phyloP scores from a whole-genome alignment of 2,797 vertebrate species.

The Helostoma temminkii region DNA sequence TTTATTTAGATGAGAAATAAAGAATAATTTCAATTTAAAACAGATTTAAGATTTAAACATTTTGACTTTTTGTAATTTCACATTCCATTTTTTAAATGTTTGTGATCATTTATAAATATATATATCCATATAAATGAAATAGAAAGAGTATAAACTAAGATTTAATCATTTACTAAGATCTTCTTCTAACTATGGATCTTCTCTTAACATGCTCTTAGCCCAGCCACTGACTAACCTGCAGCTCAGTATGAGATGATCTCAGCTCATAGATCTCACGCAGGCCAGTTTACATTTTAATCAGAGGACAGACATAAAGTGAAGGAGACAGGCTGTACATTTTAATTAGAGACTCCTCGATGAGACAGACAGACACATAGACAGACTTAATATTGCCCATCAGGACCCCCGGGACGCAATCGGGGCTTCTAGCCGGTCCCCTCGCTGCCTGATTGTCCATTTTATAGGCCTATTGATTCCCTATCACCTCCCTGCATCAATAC shows the following conservation, averaged over 20 bases:
- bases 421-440: conserved; percentile 31
- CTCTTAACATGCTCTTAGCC: not conserved
- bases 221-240: not conserved
- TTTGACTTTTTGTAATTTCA: no score
- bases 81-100: no score
- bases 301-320: conserved; percentile 34
- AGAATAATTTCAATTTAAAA: no score
- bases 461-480: conserved; percentile 79
- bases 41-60: no score
- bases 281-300: conserved; percentile 47
- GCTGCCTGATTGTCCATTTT: conserved; percentile 72
- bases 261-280: not conserved
- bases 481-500: conserved; percentile 65
- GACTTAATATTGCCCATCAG: conserved; percentile 52
- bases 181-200: no score
- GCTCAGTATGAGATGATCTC: not conserved
- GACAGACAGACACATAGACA: conserved; percentile 37
- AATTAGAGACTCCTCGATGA: conserved; percentile 55
- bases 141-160: no score
- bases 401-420: conserved; percentile 26
- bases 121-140: no score
- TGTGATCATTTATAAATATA: no score
- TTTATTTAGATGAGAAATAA: no score
- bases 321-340: conserved; percentile 59
- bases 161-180: no score